phyloP scores from a whole-genome alignment of 2,113 vertebrate genomes.

The Hydropotes inermis region DNA sequence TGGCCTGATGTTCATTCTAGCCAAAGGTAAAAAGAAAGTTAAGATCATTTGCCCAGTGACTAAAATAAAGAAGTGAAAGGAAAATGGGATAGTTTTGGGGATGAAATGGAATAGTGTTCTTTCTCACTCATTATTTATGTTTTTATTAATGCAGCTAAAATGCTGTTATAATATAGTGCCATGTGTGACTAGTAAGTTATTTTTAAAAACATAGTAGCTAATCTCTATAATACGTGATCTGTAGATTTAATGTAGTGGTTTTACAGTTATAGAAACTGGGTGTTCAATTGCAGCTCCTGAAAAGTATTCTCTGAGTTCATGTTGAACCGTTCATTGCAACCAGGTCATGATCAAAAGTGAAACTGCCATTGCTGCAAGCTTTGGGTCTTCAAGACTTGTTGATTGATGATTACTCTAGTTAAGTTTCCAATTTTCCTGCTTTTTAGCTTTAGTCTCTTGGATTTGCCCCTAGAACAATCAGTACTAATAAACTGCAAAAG shows the following conservation, averaged over 20 bases:
- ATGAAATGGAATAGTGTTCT: not conserved
- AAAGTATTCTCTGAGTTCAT: not conserved
- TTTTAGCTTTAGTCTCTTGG: not conserved
- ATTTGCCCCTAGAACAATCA: not conserved
- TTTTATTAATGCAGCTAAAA: not conserved
- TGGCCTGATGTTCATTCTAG: not conserved
- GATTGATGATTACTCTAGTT: not conserved
- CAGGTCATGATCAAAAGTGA: not conserved
- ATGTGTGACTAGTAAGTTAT: not conserved
- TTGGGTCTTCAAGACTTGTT: not conserved
- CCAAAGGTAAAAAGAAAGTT: not conserved
- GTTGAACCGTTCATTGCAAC: not conserved
- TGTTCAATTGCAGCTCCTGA: not conserved
- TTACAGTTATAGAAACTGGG: not conserved
- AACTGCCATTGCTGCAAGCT: not conserved
- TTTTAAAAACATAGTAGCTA: not conserved
- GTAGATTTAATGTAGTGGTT: not conserved
- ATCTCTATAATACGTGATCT: not conserved
- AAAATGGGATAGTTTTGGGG: not conserved
- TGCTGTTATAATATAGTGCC: not conserved
- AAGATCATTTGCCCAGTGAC: not conserved
- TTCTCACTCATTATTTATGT: not conserved
- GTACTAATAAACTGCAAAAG: not conserved
- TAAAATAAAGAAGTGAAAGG: not conserved
- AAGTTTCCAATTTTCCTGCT: not conserved